Conservation (phyloP, 2,797 vertebrate genomes). For the Neopelma chrysocephalum region DNA sequence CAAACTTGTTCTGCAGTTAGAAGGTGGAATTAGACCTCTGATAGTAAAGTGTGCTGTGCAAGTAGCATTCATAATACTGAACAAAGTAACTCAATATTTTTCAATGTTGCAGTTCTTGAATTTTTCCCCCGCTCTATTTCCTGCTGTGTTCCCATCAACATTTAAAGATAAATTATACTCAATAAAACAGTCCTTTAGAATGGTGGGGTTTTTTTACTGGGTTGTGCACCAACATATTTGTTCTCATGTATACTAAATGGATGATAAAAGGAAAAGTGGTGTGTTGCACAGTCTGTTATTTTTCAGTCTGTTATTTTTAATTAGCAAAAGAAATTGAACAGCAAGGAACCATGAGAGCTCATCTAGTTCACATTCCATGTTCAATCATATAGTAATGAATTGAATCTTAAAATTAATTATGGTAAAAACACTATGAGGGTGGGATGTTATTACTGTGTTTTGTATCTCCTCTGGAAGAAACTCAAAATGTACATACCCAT, state of each 20-base stretch:
- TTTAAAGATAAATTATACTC: not conserved
- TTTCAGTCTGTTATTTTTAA: not conserved
- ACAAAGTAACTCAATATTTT: not conserved
- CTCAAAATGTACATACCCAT: not conserved
- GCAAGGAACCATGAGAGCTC: not conserved
- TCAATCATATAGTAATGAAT: not conserved
- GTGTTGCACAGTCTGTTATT: not conserved
- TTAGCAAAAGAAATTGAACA: not conserved
- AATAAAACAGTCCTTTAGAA: not conserved
- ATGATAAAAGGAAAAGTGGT: not conserved
- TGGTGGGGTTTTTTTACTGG: not conserved
- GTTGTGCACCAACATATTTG: rapidly evolving
- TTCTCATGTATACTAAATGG: not conserved
- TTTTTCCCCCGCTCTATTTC: not conserved
- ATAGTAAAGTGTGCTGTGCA: not conserved
- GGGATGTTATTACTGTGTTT: not conserved
- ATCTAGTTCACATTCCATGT: not conserved
- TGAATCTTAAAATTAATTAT: not conserved
- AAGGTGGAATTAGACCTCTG: not conserved
- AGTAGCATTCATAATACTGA: not conserved
- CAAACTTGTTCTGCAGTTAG: not conserved
- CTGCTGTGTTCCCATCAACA: not conserved
- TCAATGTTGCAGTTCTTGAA: not conserved
- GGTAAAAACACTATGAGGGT: not conserved
- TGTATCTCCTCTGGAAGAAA: not conserved